Evolutionary conservation across 2,113 vertebrate genomes (phyloP).

Genomic region (Corapipo altera): DNA sequence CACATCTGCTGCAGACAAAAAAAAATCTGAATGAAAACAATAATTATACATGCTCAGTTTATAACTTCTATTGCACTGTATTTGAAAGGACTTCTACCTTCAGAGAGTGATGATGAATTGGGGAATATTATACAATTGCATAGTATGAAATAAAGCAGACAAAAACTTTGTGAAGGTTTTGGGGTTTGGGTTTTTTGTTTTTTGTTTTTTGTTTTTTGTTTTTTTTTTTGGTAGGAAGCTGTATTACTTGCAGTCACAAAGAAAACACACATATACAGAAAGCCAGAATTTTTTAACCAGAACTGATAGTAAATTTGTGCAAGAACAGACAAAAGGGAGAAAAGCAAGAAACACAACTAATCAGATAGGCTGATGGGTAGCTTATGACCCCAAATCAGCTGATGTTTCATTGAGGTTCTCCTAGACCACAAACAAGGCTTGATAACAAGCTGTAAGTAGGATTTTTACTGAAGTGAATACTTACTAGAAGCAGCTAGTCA

Average conservation of each 20-base stretch:
- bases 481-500: not conserved
- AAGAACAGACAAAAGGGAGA: not conserved
- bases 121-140: not conserved
- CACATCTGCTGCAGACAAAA: not conserved
- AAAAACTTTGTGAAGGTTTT: not conserved
- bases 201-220: not conserved
- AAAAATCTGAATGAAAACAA: not conserved
- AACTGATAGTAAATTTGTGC: not conserved
- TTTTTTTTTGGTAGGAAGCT: not conserved
- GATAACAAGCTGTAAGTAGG: not conserved
- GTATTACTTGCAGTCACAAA: not conserved
- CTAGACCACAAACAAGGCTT: not conserved
- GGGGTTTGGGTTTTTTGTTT: accelerated
- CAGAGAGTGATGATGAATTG: not conserved
- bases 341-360: not conserved
- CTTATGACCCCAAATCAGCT: not conserved
- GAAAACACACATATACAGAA: not conserved
- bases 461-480: not conserved
- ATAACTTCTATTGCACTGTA: not conserved
- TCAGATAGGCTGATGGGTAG: not conserved
- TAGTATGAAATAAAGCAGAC: not conserved
- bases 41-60: not conserved
- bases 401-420: not conserved
- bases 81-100: not conserved
- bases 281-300: not conserved